These are phyloP conservation scores for Disparrhopalites patrizii DNA, from an alignment of 2,888 invertebrate species.

Conservation along the genomic window DNA sequence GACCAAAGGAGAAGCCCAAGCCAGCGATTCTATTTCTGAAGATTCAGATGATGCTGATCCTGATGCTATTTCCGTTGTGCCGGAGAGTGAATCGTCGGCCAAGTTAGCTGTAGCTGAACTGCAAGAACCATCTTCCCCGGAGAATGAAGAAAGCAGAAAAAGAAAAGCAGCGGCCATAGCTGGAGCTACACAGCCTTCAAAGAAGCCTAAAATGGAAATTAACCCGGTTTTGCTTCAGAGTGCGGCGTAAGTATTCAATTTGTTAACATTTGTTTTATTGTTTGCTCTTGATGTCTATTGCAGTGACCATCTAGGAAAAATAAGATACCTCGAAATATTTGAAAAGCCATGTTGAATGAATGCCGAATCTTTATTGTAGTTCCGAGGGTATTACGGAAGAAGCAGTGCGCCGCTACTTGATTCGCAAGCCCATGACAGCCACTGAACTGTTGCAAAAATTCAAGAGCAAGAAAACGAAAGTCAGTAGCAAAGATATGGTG, in stretches of 20 bases:
- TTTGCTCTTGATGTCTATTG: too few relatives aligned
- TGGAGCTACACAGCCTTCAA: constrained; percentile 50
- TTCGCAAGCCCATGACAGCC: constrained; percentile 96
- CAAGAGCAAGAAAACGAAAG: constrained; percentile 86
- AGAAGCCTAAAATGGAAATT: constrained; percentile 58
- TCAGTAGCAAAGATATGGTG: constrained; percentile 84
- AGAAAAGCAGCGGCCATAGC: constrained; percentile 39
- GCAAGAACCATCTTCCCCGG: constrained; percentile 53
- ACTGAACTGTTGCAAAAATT: constrained; percentile 93
- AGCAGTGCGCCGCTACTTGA: constrained; percentile 86
- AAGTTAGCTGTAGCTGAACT: too few relatives aligned
- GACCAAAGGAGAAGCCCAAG: background rate
- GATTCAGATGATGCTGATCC: constrained; percentile 8
- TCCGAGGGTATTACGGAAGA: constrained; percentile 91
- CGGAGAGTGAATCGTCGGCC: constrained; percentile 28
- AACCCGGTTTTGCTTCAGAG: constrained; percentile 51
- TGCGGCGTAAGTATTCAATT: constrained; percentile 51
- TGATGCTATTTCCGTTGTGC: constrained; percentile 24
- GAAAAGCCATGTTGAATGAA: too few relatives aligned
- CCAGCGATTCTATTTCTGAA: constrained; percentile 20
- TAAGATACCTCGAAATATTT: too few relatives aligned
- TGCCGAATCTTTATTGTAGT: constrained; percentile 56
- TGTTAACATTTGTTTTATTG: constrained; percentile 2
- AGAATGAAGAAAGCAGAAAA: constrained; percentile 25
- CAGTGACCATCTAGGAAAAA: too few relatives aligned